Evolutionary conservation across 2,113 vertebrate genomes (phyloP), one percentile per base, ranked within the genome.

Genomic region (Tor tambroides): DNA sequence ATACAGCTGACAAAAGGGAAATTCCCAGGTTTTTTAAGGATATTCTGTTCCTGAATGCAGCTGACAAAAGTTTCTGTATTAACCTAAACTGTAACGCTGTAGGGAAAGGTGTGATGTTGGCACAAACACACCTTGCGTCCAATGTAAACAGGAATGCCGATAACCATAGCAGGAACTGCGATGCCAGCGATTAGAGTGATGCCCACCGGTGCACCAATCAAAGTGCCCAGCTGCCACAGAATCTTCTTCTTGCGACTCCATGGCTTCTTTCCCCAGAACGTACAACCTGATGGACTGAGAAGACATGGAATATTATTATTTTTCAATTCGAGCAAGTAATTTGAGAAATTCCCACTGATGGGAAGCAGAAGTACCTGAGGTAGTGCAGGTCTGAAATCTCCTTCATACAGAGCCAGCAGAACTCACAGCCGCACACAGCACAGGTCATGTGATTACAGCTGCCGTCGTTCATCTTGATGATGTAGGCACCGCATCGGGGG

Each of bases 391-490:
- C 98, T 0, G 98, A 99, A 94, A 99, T 99, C 93, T 99, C 98
- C 95, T 99, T 99, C 98, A 99, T 99, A 91, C 98, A 99, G 46
- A 99, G 96, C 98, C 98, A 99, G 94, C 98, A 99, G 95, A 99
- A 99, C 94, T 99, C 98, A 41, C 97, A 99, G 94, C 98, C 98
- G 0, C 98, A 99, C 71, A 99, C 98, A 0, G 98, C 97, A 0
- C 98, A 99, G 79, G 98, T 99, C 98, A 99, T 99, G 94, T 99
- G 98, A 92, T 99, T 99, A 82, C 98, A 99, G 96, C 98, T 99
- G 28, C 98, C 98, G 0, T 99, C 98, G 49, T 99, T 99, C 98
- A 99, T 99, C 95, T 99, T 99, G 95, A 99, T 99, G 93, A 99
- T 99, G 92, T 98, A 99, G 1, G 98, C 98, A 6, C 97, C 97